Conservation (phyloP, 2,113 vertebrate species). For the Junco hyemalis region DNA sequence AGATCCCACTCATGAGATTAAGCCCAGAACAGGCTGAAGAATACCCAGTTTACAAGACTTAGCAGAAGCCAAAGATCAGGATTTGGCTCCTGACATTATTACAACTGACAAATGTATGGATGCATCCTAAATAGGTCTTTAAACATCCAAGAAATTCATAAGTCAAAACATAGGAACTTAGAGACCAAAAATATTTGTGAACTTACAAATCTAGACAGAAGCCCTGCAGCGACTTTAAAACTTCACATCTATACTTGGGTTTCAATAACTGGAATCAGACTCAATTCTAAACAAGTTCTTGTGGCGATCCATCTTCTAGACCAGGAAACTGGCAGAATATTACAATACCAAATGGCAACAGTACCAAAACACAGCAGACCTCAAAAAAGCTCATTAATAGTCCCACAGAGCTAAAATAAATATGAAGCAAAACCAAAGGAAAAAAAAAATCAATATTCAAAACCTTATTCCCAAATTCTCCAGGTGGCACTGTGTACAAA, state of each 20-base stretch:
- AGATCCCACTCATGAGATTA: not conserved
- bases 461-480: slow-evolving; percentile 61
- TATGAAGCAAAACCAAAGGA: not conserved
- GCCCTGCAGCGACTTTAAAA: not conserved
- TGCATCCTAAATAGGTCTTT: not conserved
- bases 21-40: not conserved
- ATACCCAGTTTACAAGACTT: not conserved
- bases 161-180: not conserved
- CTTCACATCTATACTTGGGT: not conserved
- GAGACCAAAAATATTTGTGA: not conserved
- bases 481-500: slow-evolving; percentile 68
- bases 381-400: not conserved
- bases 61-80: not conserved
- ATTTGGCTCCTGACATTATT: not conserved
- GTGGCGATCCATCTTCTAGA: not conserved
- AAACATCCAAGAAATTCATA: not conserved
- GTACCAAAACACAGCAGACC: not conserved
- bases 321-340: not conserved
- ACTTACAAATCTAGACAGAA: not conserved
- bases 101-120: not conserved
- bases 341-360: not conserved
- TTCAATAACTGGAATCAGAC: not conserved
- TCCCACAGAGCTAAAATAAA: not conserved
- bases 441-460: slow-evolving; percentile 10
- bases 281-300: not conserved